Evolutionary conservation across 1,140 invertebrate genomes (phyloP).

Genomic region (Trichomalopsis sarcophagae): DNA sequence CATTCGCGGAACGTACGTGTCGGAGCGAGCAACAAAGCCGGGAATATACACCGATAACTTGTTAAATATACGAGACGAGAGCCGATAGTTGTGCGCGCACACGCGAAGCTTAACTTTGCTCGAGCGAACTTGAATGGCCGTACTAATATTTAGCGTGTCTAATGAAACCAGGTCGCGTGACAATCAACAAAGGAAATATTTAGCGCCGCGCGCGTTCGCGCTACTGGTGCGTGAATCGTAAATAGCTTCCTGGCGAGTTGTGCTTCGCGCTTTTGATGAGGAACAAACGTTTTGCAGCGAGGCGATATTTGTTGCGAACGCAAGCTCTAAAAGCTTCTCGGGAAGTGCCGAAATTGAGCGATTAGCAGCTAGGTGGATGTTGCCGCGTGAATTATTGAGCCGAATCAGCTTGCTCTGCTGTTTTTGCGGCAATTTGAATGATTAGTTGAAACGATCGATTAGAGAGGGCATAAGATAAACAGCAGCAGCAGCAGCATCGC

Average conservation of each 20-base stretch:
- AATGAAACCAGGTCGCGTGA: conserved; percentile 13
- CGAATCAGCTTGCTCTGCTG: too few species aligned
- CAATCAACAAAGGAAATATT: conserved; percentile 1
- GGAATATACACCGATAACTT: conserved; percentile 24
- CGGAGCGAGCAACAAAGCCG: conserved; percentile 10
- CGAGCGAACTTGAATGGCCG: neutral
- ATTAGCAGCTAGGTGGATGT: too few species aligned
- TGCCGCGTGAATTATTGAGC: too few species aligned
- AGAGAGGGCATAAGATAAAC: neutral
- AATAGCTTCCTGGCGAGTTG: neutral
- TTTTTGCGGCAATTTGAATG: too few species aligned
- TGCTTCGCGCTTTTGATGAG: too few species aligned
- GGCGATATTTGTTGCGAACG: too few species aligned
- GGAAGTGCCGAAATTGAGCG: too few species aligned
- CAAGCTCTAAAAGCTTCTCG: too few species aligned
- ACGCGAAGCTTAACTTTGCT: neutral
- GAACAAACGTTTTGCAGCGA: too few species aligned
- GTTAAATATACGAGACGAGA: conserved; percentile 3
- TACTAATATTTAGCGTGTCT: conserved; percentile 15
- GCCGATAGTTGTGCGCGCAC: conserved; percentile 4
- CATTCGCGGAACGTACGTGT: conserved; percentile 19
- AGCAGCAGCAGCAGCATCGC: neutral
- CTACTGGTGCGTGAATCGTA: neutral
- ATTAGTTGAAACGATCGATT: neutral
- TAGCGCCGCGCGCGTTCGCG: neutral